phyloP scores from a whole-genome alignment of 2,113 vertebrate genomes.

The Rhipidura dahli region DNA sequence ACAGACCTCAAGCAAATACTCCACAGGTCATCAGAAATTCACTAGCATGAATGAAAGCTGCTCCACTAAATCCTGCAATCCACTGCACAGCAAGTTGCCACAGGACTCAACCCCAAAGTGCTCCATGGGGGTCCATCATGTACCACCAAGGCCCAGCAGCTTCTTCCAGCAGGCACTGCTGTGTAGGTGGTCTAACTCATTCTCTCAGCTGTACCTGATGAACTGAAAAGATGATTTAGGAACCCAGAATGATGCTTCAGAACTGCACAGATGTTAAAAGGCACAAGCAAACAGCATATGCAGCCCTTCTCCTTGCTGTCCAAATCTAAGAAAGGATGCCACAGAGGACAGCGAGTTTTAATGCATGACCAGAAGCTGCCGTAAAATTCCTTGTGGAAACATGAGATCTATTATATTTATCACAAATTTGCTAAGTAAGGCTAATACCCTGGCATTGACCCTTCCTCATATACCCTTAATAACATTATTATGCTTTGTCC shows the following conservation, averaged over 20 bases:
- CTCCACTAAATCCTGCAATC: neutral
- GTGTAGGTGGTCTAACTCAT: neutral
- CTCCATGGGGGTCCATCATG: rapidly evolving
- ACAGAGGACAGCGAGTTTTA: neutral
- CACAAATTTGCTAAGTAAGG: neutral
- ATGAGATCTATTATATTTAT: neutral
- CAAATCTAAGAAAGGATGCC: neutral
- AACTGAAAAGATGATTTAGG: neutral
- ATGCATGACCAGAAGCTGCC: neutral
- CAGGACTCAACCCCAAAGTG: neutral
- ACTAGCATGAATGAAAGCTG: neutral
- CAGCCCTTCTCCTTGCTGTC: neutral
- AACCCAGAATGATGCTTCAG: neutral
- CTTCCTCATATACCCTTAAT: neutral
- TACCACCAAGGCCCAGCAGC: rapidly evolving
- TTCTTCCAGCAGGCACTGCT: neutral
- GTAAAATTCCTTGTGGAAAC: neutral
- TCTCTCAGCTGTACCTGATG: neutral
- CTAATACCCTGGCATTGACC: slow-evolving; percentile 26
- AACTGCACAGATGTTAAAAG: neutral
- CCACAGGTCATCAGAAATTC: neutral
- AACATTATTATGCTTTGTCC: neutral
- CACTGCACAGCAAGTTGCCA: neutral
- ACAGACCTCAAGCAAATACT: neutral
- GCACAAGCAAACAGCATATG: neutral